Conservation (phyloP, 2,888 invertebrate species). For the Ornithoptera priamus region DNA sequence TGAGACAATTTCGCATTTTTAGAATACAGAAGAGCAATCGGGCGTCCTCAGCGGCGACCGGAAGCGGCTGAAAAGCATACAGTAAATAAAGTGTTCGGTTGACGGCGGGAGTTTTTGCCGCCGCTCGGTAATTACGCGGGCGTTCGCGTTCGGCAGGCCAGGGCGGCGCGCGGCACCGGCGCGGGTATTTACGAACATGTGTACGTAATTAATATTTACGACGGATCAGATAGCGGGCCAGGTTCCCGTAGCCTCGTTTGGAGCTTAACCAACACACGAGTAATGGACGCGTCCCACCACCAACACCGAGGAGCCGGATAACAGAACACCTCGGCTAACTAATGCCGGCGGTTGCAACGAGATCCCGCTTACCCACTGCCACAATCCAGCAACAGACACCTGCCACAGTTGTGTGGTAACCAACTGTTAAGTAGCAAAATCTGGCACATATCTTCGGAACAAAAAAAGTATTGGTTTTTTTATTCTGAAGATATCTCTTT, state of each 20-base stretch:
- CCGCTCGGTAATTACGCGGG: constrained; percentile 58
- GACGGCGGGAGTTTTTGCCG: constrained; percentile 70
- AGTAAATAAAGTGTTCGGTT: constrained; percentile 72
- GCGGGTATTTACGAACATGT: constrained; percentile 78
- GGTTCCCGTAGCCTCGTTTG: constrained; percentile 48
- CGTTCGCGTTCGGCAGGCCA: constrained; percentile 55
- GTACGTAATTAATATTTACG: constrained; percentile 79
- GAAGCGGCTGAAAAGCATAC: constrained; percentile 73
- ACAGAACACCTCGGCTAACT: too few species aligned
- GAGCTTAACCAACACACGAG: constrained; percentile 64
- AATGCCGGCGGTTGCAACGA: too few species aligned
- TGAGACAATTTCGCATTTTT: constrained; percentile 78
- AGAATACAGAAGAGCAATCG: constrained; percentile 67
- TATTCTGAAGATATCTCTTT: too few species aligned
- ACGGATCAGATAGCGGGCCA: constrained; percentile 73
- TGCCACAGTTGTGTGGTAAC: too few species aligned
- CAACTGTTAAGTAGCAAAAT: too few species aligned
- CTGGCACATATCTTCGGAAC: too few species aligned
- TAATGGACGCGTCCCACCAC: constrained; percentile 41
- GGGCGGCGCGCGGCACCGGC: constrained; percentile 61
- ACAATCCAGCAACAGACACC: too few species aligned
- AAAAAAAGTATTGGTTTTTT: too few species aligned
- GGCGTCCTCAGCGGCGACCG: constrained; percentile 70
- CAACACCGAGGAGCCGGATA: too few species aligned
- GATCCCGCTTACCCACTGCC: too few species aligned